Evolutionary conservation across 2,797 vertebrate species (phyloP).

Genomic region (Diplodus puntazzo): DNA sequence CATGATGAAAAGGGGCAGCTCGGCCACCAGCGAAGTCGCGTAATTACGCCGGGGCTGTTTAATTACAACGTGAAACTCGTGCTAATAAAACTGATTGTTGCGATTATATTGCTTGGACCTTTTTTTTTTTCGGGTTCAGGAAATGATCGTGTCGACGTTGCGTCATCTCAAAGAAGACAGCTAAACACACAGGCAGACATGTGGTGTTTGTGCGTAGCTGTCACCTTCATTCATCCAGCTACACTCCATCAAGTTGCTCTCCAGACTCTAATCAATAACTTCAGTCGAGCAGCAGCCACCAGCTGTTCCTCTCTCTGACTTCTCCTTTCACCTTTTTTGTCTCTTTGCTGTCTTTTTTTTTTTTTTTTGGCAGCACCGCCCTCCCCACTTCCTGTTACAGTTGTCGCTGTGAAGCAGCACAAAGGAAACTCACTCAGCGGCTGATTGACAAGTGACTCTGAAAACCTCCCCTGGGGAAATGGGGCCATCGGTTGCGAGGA

Average conservation of each 20-base stretch:
- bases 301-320: conserved; percentile 45
- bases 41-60: conserved; percentile 52
- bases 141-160: background rate
- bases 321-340: conserved; percentile 36
- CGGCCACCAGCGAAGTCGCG: conserved; percentile 20
- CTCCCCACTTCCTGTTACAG: conserved; percentile 73
- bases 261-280: conserved; percentile 55
- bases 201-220: conserved; percentile 16
- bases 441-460: conserved; percentile 65
- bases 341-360: background rate
- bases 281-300: conserved; percentile 55
- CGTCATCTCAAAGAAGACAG: background rate
- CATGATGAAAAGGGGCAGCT: conserved; percentile 40
- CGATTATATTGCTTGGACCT: background rate
- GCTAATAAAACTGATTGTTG: conserved; percentile 35
- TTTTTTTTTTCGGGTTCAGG: background rate
- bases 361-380: conserved; percentile 50
- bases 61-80: conserved; percentile 29
- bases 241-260: conserved; percentile 1
- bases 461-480: conserved; percentile 63
- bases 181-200: background rate
- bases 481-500: conserved; percentile 60
- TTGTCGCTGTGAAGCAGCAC: conserved; percentile 67
- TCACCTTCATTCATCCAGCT: conserved; percentile 35
- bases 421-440: conserved; percentile 71